Evolutionary conservation across 1,140 invertebrate genomes (phyloP).

Genomic region (Lordiphosa collinella): DNA sequence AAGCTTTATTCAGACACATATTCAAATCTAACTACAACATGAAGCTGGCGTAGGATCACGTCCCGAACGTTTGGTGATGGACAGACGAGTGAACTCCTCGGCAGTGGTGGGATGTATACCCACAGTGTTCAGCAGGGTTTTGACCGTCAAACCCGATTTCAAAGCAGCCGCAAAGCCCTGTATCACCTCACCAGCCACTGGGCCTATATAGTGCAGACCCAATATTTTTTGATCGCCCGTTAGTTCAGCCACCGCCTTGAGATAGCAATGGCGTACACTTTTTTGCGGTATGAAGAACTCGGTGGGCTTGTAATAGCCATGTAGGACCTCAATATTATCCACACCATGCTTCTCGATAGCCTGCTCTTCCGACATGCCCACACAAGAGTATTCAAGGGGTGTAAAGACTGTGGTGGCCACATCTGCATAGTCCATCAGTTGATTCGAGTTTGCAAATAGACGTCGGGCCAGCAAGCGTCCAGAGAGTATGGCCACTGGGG

Average conservation of each 20-base stretch:
- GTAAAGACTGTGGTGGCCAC: constrained; percentile 98
- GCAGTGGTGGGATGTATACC: constrained; percentile 98
- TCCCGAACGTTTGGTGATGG: constrained; percentile 90
- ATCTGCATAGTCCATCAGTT: constrained; percentile 93
- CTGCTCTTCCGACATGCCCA: constrained; percentile 95
- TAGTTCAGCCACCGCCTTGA: constrained; percentile 87
- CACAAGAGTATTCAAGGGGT: constrained; percentile 96
- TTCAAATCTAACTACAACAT: constrained; percentile 88
- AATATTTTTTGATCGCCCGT: constrained; percentile 88
- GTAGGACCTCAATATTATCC: constrained; percentile 91
- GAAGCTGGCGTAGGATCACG: constrained; percentile 90
- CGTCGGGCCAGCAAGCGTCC: constrained; percentile 91
- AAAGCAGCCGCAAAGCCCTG: constrained; percentile 95
- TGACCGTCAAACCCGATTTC: constrained; percentile 93
- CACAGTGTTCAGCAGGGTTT: constrained; percentile 92
- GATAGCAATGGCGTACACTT: constrained; percentile 87
- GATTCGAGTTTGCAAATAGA: constrained; percentile 83
- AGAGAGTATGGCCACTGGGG: constrained; percentile 97
- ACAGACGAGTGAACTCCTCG: constrained; percentile 92
- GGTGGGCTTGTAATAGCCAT: constrained; percentile 95
- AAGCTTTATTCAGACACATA: not conserved
- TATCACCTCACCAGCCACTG: constrained; percentile 97
- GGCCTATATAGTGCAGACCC: constrained; percentile 97
- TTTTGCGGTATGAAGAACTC: constrained; percentile 96
- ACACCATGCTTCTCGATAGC: constrained; percentile 85